These are phyloP conservation scores for Hetaerina titia DNA, from an alignment of 2,888 invertebrate genomes.

Conservation along the genomic window DNA sequence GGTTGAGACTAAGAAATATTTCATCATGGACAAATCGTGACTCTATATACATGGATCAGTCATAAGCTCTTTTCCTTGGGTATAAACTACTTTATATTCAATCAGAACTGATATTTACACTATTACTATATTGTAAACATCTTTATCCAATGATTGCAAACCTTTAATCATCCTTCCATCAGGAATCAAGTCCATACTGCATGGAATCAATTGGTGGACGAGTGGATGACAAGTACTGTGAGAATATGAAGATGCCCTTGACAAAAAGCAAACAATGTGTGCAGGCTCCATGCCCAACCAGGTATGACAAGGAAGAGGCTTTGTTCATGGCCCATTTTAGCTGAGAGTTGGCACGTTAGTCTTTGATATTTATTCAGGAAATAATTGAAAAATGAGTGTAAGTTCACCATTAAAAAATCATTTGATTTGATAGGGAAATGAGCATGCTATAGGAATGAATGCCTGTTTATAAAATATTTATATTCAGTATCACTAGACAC, in stretches of 20 bases:
- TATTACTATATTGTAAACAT: not conserved
- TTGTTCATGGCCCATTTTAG: too few species aligned
- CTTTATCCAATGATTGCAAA: not conserved
- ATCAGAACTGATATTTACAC: not conserved
- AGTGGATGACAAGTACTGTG: conserved; percentile 77
- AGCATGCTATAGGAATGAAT: too few species aligned
- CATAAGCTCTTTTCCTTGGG: not conserved
- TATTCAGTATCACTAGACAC: too few species aligned
- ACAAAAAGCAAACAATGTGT: not conserved
- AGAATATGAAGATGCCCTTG: conserved; percentile 73
- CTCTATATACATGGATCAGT: not conserved
- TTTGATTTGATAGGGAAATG: too few species aligned
- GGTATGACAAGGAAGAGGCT: not conserved
- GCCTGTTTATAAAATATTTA: too few species aligned
- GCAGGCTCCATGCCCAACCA: not conserved
- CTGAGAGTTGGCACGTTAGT: too few species aligned
- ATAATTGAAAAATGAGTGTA: too few species aligned
- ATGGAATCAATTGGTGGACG: conserved; percentile 78
- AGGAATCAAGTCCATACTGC: conserved; percentile 75
- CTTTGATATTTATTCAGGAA: too few species aligned
- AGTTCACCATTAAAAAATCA: too few species aligned
- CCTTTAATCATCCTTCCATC: not conserved
- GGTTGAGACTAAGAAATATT: not conserved
- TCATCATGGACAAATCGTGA: not conserved
- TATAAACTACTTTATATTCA: not conserved